Conservation (phyloP, 1,140 invertebrate species). For the Drosophila subpulchrella region DNA sequence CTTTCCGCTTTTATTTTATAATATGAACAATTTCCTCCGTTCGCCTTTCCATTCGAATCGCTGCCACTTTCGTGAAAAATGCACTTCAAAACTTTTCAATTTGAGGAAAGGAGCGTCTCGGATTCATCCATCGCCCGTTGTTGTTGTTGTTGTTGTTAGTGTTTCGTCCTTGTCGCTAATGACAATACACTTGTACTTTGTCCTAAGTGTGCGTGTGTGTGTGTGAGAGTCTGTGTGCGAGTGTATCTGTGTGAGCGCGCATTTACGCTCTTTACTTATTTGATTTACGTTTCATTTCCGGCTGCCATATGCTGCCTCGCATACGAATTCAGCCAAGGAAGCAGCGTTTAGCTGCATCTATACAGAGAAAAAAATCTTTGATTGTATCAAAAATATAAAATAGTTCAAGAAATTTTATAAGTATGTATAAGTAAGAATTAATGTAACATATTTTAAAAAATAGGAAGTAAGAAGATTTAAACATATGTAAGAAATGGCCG, state of each 20-base stretch:
- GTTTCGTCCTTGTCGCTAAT: slow-evolving; percentile 75
- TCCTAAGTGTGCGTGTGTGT: slow-evolving; percentile 2
- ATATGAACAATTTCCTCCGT: slow-evolving; percentile 80
- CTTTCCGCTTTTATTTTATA: slow-evolving; percentile 81
- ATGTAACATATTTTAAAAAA: too few relatives aligned
- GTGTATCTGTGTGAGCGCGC: slow-evolving; percentile 52
- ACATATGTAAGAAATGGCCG: too few relatives aligned
- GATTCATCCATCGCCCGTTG: slow-evolving; percentile 45
- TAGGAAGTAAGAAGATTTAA: too few relatives aligned
- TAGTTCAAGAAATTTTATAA: background rate
- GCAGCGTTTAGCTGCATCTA: slow-evolving; percentile 54
- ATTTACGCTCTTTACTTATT: slow-evolving; percentile 82
- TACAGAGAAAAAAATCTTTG: background rate
- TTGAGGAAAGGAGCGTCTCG: slow-evolving; percentile 50
- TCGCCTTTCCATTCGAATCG: slow-evolving; percentile 55
- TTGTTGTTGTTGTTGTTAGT: slow-evolving; percentile 1
- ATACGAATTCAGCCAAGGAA: slow-evolving; percentile 61
- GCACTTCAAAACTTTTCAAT: slow-evolving; percentile 81
- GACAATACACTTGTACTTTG: slow-evolving; percentile 73
- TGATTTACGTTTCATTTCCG: slow-evolving; percentile 83
- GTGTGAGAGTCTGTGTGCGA: slow-evolving; percentile 12
- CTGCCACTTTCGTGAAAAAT: slow-evolving; percentile 78
- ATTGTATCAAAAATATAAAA: background rate
- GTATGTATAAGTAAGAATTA: too few relatives aligned
- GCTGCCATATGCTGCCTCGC: slow-evolving; percentile 80